Evolutionary conservation across 2,888 invertebrate genomes (phyloP).

Genomic region (Machimus atricapillus): DNA sequence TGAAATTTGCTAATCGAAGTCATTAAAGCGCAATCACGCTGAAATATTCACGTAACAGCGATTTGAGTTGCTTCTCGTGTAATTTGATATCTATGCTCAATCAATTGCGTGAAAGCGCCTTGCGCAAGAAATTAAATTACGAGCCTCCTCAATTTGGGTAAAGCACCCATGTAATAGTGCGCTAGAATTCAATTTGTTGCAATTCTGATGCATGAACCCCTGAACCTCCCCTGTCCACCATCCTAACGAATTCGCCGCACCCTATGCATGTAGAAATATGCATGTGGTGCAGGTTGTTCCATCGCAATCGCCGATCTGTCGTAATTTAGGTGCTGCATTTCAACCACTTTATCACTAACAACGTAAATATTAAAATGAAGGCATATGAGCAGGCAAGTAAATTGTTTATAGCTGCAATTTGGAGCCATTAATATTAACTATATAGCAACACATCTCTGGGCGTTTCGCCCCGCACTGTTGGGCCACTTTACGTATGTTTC

Average conservation of each 20-base stretch:
- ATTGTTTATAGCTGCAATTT: constrained; percentile 48
- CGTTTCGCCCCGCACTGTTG: not conserved
- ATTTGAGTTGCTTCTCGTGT: not conserved
- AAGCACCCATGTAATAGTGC: not conserved
- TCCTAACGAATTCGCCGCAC: not conserved
- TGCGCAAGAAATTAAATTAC: not conserved
- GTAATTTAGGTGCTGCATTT: constrained; percentile 46
- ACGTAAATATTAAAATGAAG: constrained; percentile 47
- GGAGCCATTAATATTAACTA: constrained; percentile 46
- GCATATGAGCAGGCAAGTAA: constrained; percentile 44
- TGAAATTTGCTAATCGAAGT: not conserved
- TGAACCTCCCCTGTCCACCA: not conserved
- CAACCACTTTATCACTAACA: constrained; percentile 46
- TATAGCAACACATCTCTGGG: constrained; percentile 29
- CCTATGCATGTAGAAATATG: not conserved
- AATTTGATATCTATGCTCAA: not conserved
- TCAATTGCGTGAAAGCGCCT: not conserved
- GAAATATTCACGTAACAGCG: not conserved
- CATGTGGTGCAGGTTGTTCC: not conserved
- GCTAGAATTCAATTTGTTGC: not conserved
- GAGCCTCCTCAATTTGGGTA: not conserved
- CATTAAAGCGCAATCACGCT: not conserved
- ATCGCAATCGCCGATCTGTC: not conserved
- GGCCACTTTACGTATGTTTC: constrained; percentile 11
- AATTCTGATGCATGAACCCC: not conserved